phyloP scores from a whole-genome alignment of 1,140 invertebrate species.

The Brachionus rubens region DNA sequence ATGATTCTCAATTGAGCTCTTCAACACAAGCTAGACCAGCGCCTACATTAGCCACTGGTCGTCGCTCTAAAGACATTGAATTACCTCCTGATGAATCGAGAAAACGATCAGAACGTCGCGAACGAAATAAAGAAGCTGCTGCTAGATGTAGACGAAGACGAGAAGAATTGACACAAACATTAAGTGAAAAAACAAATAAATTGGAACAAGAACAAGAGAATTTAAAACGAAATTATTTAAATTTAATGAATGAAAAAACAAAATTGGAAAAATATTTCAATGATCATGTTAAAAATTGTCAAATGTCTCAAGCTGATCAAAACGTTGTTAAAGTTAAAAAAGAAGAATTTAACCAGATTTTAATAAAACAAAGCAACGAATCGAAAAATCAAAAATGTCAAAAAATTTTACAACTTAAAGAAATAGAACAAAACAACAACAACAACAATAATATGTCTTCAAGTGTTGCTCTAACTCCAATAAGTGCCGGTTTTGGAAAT shows the following conservation, averaged over 20 bases:
- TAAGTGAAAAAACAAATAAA: neutral
- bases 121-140: constrained; percentile 43
- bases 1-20: neutral
- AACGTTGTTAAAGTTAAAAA: too few species aligned
- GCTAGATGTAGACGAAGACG: constrained; percentile 14
- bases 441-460: neutral
- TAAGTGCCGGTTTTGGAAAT: neutral
- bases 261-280: neutral
- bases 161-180: neutral
- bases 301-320: too few species aligned
- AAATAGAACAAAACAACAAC: neutral
- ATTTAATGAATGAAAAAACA: neutral
- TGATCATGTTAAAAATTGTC: constrained; percentile 11
- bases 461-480: neutral
- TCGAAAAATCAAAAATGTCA: neutral
- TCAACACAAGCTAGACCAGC: neutral
- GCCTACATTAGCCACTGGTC: constrained; percentile 42
- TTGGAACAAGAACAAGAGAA: neutral
- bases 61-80: constrained; percentile 16
- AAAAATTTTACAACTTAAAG: neutral
- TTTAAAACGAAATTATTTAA: neutral
- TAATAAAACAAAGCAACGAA: neutral
- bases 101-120: constrained; percentile 30
- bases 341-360: too few species aligned
- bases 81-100: constrained; percentile 27